Percentiles rank a stretch among this genome's conserved stretches.
Evolutionary conservation across 2,888 invertebrate genomes (phyloP).

Genomic region (Sturmia bella): DNA sequence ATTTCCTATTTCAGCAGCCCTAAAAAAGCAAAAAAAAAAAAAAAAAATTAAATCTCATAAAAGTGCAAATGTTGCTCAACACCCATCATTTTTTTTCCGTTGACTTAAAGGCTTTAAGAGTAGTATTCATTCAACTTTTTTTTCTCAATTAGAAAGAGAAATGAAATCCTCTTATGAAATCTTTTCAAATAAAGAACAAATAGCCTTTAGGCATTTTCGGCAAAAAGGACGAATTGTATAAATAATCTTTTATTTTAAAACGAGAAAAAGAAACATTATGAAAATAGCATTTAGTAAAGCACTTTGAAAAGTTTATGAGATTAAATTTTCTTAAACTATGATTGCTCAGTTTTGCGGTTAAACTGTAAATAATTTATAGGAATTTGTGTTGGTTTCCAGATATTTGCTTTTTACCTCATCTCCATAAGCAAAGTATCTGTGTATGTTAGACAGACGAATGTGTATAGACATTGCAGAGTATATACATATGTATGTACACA

Average conservation of each 20-base stretch:
- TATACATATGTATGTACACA: not conserved
- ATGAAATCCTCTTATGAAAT: not conserved
- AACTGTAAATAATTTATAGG: conserved; percentile 17
- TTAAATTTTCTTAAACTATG: conserved; percentile 33
- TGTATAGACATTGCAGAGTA: too few relatives aligned
- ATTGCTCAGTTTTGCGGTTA: conserved; percentile 37
- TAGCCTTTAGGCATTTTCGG: not conserved
- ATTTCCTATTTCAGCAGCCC: too few relatives aligned
- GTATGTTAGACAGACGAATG: too few relatives aligned
- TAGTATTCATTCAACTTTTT: not conserved
- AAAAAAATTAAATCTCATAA: too few relatives aligned
- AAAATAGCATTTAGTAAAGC: too few relatives aligned
- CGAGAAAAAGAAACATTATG: not conserved
- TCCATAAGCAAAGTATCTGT: too few relatives aligned
- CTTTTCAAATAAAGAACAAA: not conserved
- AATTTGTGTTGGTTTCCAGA: conserved; percentile 26
- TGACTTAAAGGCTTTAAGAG: not conserved
- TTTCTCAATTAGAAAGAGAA: not conserved
- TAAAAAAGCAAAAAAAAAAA: too few relatives aligned
- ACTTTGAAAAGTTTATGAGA: not conserved
- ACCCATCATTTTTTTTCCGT: not conserved
- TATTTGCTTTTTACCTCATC: conserved; percentile 34
- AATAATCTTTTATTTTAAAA: not conserved
- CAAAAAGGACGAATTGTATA: conserved; percentile 15
- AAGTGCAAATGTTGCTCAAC: too few relatives aligned